Evolutionary conservation across 2,113 vertebrate genomes (phyloP), one percentile per base, ranked within the genome.

Genomic region (Coregonus clupeaformis): DNA sequence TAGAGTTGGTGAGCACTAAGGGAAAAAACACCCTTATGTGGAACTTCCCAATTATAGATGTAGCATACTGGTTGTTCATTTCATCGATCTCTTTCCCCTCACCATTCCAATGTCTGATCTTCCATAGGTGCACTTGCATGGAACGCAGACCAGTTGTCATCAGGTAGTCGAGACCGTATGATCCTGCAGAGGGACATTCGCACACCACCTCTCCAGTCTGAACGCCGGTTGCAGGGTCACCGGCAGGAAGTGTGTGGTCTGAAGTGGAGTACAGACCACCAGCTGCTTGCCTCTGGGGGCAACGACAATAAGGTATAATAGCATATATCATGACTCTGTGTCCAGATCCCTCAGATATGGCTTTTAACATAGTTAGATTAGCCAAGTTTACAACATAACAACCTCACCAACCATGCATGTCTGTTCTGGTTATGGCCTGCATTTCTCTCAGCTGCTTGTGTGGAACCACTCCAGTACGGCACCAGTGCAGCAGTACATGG

Each of bases 181-280:
- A 99, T 99, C 84, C 92, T 99, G 3, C 98, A 99, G 89, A 82
- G 97, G 42, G 98, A 99, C 84, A 96, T 98, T 78, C 93, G 97
- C 64, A 92, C 96, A 0, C 98, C 97, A 0, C 97, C 98, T 0
- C 86, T 98, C 30, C 97, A 98, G 90, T 95, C 97, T 0, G 98
- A 99, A 85, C 95, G 98, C 13, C 93, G 96, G 60, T 95, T 99
- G 18, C 98, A 99, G 85, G 98, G 98, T 59, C 98, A 99, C 91
- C 90, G 98, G 68, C 98, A 99, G 90, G 98, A 99, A 88, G 98
- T 99, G 57, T 99, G 98, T 0, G 98, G 98, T 22, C 96, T 99
- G 60, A 99, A 99, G 75, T 99, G 97, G 98, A 98, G 97, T 86
- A 99, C 98, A 0, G 98, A 99, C 91, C 98, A 99, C 85, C 98